phyloP scores from a whole-genome alignment of 2,888 invertebrate species.

The Caenorhabditis sinica region DNA sequence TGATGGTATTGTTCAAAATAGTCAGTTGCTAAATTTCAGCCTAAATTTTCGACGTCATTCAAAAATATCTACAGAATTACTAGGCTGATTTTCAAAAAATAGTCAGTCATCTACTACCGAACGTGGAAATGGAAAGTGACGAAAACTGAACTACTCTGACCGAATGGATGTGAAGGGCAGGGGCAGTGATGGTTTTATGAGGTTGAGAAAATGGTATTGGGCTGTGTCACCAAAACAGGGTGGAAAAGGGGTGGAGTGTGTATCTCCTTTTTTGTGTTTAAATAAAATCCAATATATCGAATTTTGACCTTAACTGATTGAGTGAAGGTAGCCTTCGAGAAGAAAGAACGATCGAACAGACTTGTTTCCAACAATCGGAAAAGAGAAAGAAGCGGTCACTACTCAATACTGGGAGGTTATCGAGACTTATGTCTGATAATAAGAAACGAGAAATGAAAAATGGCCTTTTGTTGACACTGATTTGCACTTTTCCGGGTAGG shows the following conservation, averaged over 20 bases:
- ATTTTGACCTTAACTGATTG: conserved; percentile 6
- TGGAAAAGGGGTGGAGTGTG: conserved; percentile 23
- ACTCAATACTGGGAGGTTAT: conserved; percentile 41
- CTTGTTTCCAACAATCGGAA: conserved; percentile 5
- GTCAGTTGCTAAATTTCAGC: conserved; percentile 1
- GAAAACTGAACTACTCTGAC: conserved; percentile 47
- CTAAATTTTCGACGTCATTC: conserved; percentile 2
- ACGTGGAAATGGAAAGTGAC: conserved; percentile 49
- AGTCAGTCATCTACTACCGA: conserved; percentile 1
- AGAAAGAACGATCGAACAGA: conserved; percentile 38
- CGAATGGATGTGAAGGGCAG: conserved; percentile 35
- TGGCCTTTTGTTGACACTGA: conserved; percentile 27
- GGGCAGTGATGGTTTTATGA: conserved; percentile 44
- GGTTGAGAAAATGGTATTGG: conserved; percentile 60
- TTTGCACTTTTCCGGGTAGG: conserved; percentile 33
- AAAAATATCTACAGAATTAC: not conserved
- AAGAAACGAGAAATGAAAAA: conserved; percentile 5
- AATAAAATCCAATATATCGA: conserved; percentile 18
- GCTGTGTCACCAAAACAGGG: conserved; percentile 47
- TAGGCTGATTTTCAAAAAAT: conserved; percentile 3
- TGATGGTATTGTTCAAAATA: conserved; percentile 7
- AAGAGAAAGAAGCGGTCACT: conserved; percentile 36
- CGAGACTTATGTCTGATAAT: conserved; percentile 4
- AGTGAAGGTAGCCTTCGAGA: conserved; percentile 1
- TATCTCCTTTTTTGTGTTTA: not conserved